Conservation (phyloP, 2,797 vertebrate genomes). For the Premnoplex brunnescens region DNA sequence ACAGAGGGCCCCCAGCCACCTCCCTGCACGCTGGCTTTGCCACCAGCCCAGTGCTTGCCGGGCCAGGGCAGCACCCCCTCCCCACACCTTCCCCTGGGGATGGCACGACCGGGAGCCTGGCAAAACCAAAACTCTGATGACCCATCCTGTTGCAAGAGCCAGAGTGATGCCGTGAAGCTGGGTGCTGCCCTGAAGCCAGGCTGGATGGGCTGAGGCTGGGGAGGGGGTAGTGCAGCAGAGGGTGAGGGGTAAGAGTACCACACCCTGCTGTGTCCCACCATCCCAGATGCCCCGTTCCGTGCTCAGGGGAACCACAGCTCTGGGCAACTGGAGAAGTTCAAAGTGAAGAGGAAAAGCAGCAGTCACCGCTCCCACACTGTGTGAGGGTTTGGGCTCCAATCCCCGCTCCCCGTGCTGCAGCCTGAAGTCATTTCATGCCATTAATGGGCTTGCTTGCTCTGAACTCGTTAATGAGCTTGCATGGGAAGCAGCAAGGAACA, state of each 20-base stretch:
- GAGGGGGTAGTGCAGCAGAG: background rate
- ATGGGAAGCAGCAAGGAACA: background rate
- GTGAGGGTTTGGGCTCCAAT: background rate
- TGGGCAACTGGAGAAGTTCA: background rate
- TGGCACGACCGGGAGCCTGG: background rate
- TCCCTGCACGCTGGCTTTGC: background rate
- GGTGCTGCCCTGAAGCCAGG: background rate
- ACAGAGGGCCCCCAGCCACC: background rate
- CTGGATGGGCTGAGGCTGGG: background rate
- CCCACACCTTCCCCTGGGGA: background rate
- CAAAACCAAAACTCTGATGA: background rate
- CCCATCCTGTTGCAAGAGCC: background rate
- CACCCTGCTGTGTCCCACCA: background rate
- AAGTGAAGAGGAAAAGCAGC: background rate
- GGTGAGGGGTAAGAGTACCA: accelerated
- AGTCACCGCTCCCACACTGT: background rate
- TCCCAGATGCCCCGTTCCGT: background rate
- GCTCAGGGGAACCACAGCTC: background rate
- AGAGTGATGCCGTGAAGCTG: background rate
- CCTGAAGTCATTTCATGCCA: background rate
- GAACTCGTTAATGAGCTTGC: background rate
- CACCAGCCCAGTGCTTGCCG: background rate
- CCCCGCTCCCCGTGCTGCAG: background rate
- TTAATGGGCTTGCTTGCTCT: conserved; percentile 11
- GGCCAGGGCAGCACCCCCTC: background rate